Conservation (phyloP, 2,888 invertebrate genomes). For the Elmis aenea region DNA sequence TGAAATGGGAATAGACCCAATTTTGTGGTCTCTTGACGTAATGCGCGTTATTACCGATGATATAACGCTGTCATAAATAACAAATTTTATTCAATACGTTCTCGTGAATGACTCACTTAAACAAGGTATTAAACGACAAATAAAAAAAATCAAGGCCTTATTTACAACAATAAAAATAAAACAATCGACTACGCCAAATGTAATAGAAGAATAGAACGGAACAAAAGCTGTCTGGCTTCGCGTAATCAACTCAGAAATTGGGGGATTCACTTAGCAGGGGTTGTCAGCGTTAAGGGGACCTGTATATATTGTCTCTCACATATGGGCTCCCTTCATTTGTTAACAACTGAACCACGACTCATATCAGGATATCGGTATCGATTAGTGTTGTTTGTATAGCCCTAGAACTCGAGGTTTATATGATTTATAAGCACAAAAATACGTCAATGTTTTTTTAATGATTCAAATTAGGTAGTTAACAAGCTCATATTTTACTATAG, state of each 20-base stretch:
- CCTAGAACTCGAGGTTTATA: too few relatives aligned
- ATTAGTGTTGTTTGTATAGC: slow-evolving; percentile 41
- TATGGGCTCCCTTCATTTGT: slow-evolving; percentile 42
- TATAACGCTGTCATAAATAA: too few relatives aligned
- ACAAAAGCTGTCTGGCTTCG: slow-evolving; percentile 43
- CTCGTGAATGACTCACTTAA: too few relatives aligned
- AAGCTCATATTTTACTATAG: too few relatives aligned
- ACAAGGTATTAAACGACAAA: too few relatives aligned
- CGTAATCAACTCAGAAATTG: slow-evolving; percentile 45
- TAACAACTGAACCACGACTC: slow-evolving; percentile 38
- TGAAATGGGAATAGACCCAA: too few relatives aligned
- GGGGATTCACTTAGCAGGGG: slow-evolving; percentile 45
- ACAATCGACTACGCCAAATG: slow-evolving; percentile 15
- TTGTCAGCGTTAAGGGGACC: slow-evolving; percentile 25
- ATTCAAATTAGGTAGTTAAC: too few relatives aligned
- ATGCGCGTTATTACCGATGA: too few relatives aligned
- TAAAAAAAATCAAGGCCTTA: slow-evolving; percentile 9
- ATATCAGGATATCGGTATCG: slow-evolving; percentile 38
- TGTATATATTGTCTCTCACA: slow-evolving; percentile 37
- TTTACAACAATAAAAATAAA: slow-evolving; percentile 10
- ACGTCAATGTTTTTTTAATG: too few relatives aligned
- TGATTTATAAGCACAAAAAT: too few relatives aligned
- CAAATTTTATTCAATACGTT: too few relatives aligned
- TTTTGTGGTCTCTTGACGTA: too few relatives aligned
- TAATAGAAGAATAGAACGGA: slow-evolving; percentile 21